Conservation (phyloP, 2,888 invertebrate genomes). For the Harpalus rubripes region DNA sequence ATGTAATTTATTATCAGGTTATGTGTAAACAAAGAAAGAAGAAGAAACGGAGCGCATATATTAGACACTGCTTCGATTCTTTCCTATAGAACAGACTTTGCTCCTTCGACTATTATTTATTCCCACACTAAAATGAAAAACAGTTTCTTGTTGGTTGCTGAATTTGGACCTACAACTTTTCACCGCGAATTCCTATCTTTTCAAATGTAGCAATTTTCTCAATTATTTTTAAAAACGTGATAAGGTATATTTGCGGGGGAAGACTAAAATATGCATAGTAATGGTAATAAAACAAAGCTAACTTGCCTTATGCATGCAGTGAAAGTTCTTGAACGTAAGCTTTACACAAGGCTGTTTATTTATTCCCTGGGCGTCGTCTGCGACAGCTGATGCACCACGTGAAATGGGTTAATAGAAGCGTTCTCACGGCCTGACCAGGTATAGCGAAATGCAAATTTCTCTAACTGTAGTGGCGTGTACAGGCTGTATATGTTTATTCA, state of each 20-base stretch:
- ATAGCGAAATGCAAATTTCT: slow-evolving; percentile 22
- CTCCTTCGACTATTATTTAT: no score
- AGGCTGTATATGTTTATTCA: background rate
- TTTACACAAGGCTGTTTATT: slow-evolving; percentile 8
- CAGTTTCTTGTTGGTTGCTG: no score
- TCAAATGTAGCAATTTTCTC: background rate
- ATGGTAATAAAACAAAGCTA: slow-evolving; percentile 37
- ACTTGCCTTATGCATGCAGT: background rate
- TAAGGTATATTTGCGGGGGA: slow-evolving; percentile 37
- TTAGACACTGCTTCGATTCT: no score
- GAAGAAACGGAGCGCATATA: no score
- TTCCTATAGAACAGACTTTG: no score
- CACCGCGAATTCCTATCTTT: no score
- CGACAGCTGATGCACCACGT: slow-evolving; percentile 28
- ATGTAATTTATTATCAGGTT: no score
- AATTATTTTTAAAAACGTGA: slow-evolving; percentile 30
- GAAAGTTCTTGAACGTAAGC: slow-evolving; percentile 5
- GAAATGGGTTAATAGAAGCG: slow-evolving; percentile 41
- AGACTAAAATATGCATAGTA: slow-evolving; percentile 10
- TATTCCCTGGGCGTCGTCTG: slow-evolving; percentile 24
- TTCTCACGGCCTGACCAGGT: slow-evolving; percentile 24
- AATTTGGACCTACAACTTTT: no score
- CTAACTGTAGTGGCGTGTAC: slow-evolving; percentile 28
- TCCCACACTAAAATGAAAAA: no score
- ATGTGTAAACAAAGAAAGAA: no score